Conservation (phyloP, 2,888 invertebrate genomes). For the Rhaphigaster nebulosa region DNA sequence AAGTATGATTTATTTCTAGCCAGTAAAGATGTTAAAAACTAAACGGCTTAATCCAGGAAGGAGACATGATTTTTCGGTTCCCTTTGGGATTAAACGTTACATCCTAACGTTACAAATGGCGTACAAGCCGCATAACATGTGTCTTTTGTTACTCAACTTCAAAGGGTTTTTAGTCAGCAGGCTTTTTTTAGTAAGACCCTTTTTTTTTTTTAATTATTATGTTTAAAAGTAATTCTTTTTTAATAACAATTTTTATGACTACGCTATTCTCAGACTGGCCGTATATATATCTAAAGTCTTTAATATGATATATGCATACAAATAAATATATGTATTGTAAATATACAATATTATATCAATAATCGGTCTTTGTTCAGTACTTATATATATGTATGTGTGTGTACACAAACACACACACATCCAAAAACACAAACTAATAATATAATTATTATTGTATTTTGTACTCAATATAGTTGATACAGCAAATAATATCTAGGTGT, state of each 20-base stretch:
- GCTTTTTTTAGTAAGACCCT: not conserved
- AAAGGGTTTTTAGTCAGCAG: not conserved
- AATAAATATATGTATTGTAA: too few species aligned
- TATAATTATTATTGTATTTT: too few species aligned
- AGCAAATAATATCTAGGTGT: too few species aligned
- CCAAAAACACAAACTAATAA: too few species aligned
- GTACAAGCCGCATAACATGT: not conserved
- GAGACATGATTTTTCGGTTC: not conserved
- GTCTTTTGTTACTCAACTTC: not conserved
- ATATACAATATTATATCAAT: too few species aligned
- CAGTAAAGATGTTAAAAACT: not conserved
- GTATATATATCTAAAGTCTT: too few species aligned
- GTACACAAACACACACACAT: too few species aligned
- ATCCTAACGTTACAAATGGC: not conserved
- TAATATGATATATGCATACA: too few species aligned
- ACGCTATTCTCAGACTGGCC: not conserved
- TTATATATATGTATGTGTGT: too few species aligned
- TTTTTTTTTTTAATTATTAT: not conserved
- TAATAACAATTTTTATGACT: not conserved
- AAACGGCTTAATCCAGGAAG: not conserved
- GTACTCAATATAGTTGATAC: too few species aligned
- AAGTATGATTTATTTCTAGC: not conserved
- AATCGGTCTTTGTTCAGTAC: too few species aligned
- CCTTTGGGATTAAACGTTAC: not conserved
- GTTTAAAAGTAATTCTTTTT: not conserved